Conservation (phyloP, 2,888 invertebrate genomes). For the Bembecia ichneumoniformis region DNA sequence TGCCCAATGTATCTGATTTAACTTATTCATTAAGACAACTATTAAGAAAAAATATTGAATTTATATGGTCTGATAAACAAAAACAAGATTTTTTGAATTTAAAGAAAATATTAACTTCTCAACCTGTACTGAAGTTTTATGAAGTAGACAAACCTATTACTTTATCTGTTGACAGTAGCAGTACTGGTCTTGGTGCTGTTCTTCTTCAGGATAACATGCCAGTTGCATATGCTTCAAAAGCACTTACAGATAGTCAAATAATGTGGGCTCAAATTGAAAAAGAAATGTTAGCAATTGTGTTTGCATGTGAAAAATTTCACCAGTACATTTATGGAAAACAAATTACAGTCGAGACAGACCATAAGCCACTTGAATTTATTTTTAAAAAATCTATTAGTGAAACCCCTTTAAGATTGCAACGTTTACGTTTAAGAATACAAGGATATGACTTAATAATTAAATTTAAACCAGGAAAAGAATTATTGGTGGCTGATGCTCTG, state of each 20-base stretch:
- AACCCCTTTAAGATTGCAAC: slow-evolving; percentile 2
- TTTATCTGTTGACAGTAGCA: slow-evolving; percentile 3
- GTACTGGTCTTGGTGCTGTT: slow-evolving; percentile 6
- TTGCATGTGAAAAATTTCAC: slow-evolving; percentile 10
- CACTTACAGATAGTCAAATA: slow-evolving; percentile 1
- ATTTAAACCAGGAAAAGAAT: not conserved
- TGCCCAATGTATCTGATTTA: slow-evolving; percentile 5
- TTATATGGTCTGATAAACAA: not conserved
- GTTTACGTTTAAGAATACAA: not conserved
- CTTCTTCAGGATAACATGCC: slow-evolving; percentile 9
- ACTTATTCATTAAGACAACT: slow-evolving; percentile 2
- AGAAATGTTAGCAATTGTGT: slow-evolving; percentile 4
- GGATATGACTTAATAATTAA: not conserved
- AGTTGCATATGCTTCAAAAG: slow-evolving; percentile 8
- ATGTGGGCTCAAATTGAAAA: slow-evolving; percentile 5
- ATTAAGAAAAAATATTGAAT: not conserved
- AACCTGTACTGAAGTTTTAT: slow-evolving; percentile 4
- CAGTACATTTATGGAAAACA: slow-evolving; percentile 11
- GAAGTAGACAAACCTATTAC: slow-evolving; percentile 6
- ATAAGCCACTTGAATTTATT: slow-evolving; percentile 9
- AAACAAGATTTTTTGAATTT: not conserved
- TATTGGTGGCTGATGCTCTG: slow-evolving; percentile 12
- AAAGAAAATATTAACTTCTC: slow-evolving; percentile 1
- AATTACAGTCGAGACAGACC: slow-evolving; percentile 9
- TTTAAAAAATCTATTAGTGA: slow-evolving; percentile 7